Base-by-base conservation (phyloP, 2,888 invertebrate genomes). In the Poecilobothrus nobilitatus region DNA sequence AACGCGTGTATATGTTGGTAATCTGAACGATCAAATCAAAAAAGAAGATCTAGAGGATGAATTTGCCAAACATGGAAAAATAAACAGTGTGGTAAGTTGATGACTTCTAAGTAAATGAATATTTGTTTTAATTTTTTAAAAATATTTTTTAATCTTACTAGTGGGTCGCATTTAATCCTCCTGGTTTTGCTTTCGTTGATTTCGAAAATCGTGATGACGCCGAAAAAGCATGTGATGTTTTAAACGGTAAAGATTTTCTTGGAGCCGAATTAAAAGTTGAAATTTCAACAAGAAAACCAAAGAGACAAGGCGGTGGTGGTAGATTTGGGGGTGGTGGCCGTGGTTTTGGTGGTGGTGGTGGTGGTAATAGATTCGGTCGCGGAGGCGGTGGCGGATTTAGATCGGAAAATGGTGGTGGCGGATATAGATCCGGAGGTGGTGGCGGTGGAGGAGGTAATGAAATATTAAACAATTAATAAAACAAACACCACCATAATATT, bases 131-230 rank as follows among this genome's bases (percentile, higher is more conserved):
- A n/a, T n/a, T n/a, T n/a, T n/a, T n/a, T n/a, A n/a, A n/a, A n/a
- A n/a, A n/a, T n/a, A n/a, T 41, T 8, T 41, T 41, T 41, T 41
- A 12, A 41, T 41, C 15, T 5, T 41, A 41, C 7, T 12, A 53
- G 53, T 95, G 94, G 94, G 93, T 82, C 76, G 94, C 95, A 74
- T 91, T 94, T 82, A 94, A 95, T 83, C 95, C 95, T 75, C 94
- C 94, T 75, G 94, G 95, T 78, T 95, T 95, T 83, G 95, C 94
- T 73, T 95, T 95, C 85, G 92, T 95, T 81, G 94, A 95, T 84
- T 95, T 94, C 83, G 89, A 91, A 80, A 92, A 91, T 83, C 87
- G 89, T 81, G 89, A 90, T 79, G 94, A 95, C 83, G 95, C 95
- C 62, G 92, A 94, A 80, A 89, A 91, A 78, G 95, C 95, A 72